Evolutionary conservation across 2,888 invertebrate genomes (phyloP), one percentile per base, ranked within the genome.

Genomic region (Meganola albula): DNA sequence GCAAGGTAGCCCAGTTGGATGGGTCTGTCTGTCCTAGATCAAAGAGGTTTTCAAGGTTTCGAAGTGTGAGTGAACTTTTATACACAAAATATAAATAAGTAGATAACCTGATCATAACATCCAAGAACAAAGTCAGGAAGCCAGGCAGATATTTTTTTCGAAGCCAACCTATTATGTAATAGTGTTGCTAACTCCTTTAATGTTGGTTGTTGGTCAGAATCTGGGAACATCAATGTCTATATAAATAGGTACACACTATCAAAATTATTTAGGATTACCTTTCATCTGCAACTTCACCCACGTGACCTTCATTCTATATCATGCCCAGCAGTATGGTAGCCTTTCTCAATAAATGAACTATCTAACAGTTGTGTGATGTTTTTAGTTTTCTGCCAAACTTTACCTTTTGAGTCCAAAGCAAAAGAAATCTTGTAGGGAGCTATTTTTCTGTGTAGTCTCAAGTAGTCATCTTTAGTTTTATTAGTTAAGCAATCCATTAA

Each of bases 371-470:
- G n/a, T n/a, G n/a, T n/a, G n/a, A n/a, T n/a, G n/a, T n/a, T n/a
- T n/a, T n/a, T n/a, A n/a, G n/a, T n/a, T n/a, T n/a, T n/a, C n/a
- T n/a, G n/a, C n/a, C n/a, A n/a, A n/a, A n/a, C n/a, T n/a, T 30
- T 40, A 47, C 52, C 40, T 37, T 40, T 31, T 44, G 62, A 60
- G 29, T 87, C 62, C 27, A 90, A 66, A 10, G 88, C 87, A 65
- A 94, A 90, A 26, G 89, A 88, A 38, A 92, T 89, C 84, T 94
- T 94, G 59, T 90, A 94, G 0, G 95, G 95, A 8, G 93, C 89
- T 37, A 94, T 76, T 72, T 89, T 91, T 36, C 91, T 88, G 58
- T 94, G 92, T 23, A 93, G 78, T 39, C 88, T 78, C 27, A 91
- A 70, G 43, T 76, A 87, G 41, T 88, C 77, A 48, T 87, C 82